Percentiles rank a stretch among this genome's conserved stretches.
Conservation (phyloP, 2,113 vertebrate species). For the Plotosus lineatus region DNA sequence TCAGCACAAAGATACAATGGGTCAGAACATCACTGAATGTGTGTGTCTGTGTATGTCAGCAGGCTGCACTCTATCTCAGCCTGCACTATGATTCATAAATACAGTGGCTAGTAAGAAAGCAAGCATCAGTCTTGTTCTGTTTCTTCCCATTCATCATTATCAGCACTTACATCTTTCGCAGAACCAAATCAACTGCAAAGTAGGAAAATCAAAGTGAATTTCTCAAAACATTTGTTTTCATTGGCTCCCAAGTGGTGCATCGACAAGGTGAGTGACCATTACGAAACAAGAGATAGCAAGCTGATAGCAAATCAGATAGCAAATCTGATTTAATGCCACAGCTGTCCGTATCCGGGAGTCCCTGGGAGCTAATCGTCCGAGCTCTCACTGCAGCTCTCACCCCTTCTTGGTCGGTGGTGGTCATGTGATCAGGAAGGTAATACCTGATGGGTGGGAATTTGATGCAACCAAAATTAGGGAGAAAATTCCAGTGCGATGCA, state of each 20-base stretch:
- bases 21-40: constrained; percentile 35
- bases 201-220: background rate
- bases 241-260: background rate
- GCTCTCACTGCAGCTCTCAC: no score
- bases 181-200: background rate
- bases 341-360: no score
- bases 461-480: no score
- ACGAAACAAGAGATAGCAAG: no score
- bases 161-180: background rate
- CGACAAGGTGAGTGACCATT: no score
- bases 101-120: constrained; percentile 31
- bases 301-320: no score
- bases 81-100: constrained; percentile 20
- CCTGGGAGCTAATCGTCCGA: no score
- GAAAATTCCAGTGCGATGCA: no score
- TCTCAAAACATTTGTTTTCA: background rate
- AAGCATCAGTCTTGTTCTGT: background rate
- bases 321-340: no score
- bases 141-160: background rate
- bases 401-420: no score
- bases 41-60: background rate
- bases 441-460: no score
- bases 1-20: constrained; percentile 38
- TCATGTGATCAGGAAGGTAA: no score
- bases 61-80: constrained; percentile 12